Percentiles rank a stretch among this genome's conserved stretches.
Evolutionary conservation across 1,140 invertebrate genomes (phyloP).

Genomic region (Yoshiicerus persimilis): DNA sequence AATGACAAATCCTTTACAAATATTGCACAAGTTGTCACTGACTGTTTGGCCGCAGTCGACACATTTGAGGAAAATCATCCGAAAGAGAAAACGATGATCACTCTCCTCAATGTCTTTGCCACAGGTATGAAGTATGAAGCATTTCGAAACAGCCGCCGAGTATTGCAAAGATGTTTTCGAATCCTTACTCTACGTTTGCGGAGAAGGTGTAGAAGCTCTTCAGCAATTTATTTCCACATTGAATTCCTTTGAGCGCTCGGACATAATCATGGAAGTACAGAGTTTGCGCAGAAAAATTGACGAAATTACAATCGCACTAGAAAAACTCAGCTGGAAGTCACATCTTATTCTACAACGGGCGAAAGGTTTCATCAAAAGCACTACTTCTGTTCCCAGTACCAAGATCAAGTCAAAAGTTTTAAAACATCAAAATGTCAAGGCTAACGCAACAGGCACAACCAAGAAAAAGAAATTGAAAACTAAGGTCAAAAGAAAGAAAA

Average conservation of each 20-base stretch:
- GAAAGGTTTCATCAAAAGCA: background rate
- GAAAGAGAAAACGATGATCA: background rate
- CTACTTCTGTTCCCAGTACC: background rate
- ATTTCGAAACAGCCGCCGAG: background rate
- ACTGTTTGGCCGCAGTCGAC: background rate
- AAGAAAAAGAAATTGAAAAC: background rate
- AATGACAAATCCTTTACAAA: background rate
- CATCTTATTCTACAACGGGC: background rate
- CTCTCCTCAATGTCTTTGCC: background rate
- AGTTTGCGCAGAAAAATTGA: conserved; percentile 29
- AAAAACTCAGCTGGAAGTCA: conserved; percentile 37
- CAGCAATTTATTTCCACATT: conserved; percentile 32
- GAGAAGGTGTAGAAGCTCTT: background rate
- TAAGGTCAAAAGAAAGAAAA: background rate
- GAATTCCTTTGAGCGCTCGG: conserved; percentile 29
- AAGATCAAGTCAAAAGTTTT: background rate
- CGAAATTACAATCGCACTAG: conserved; percentile 34
- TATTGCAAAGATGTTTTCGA: conserved; percentile 36
- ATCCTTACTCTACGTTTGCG: conserved; percentile 21
- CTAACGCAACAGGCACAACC: background rate
- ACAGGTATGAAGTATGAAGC: background rate
- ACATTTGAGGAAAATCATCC: background rate
- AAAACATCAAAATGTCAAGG: background rate
- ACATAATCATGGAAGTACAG: conserved; percentile 40
- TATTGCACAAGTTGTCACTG: background rate